phyloP scores from a whole-genome alignment of 2,888 invertebrate genomes.

The Philopedon plagiatum region DNA sequence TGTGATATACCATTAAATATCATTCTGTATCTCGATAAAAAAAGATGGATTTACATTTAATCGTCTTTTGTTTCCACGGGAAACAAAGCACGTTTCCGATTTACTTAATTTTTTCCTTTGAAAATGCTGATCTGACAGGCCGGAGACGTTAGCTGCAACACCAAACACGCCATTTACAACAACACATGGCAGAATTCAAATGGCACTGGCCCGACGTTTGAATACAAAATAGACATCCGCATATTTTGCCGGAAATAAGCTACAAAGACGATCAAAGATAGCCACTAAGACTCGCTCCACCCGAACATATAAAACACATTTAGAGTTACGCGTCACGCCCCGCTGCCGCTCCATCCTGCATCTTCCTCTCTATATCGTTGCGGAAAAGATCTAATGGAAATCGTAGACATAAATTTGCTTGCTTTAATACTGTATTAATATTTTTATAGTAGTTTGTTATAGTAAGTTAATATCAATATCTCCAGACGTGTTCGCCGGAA shows the following conservation, averaged over 20 bases:
- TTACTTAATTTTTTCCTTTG: conserved; percentile 22
- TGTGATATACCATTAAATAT: no score
- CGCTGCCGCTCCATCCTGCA: conserved; percentile 6
- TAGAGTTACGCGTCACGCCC: conserved; percentile 8
- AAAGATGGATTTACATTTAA: conserved; percentile 3
- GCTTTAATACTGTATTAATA: not conserved
- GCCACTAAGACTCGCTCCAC: conserved; percentile 22
- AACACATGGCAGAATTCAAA: conserved; percentile 41
- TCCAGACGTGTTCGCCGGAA: no score
- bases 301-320: conserved; percentile 36
- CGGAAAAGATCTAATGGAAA: conserved; percentile 1
- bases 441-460: no score
- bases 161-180: conserved; percentile 42
- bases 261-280: conserved; percentile 26
- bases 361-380: not conserved
- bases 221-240: conserved; percentile 38
- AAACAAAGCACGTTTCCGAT: conserved; percentile 25
- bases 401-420: not conserved
- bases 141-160: conserved; percentile 41
- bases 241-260: conserved; percentile 40
- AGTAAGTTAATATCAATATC: no score
- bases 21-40: no score
- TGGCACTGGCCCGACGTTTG: conserved; percentile 36
- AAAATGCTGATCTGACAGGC: conserved; percentile 37
- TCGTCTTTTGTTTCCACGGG: conserved; percentile 1